Conservation (phyloP, 2,888 invertebrate genomes). For the Brenthis ino region DNA sequence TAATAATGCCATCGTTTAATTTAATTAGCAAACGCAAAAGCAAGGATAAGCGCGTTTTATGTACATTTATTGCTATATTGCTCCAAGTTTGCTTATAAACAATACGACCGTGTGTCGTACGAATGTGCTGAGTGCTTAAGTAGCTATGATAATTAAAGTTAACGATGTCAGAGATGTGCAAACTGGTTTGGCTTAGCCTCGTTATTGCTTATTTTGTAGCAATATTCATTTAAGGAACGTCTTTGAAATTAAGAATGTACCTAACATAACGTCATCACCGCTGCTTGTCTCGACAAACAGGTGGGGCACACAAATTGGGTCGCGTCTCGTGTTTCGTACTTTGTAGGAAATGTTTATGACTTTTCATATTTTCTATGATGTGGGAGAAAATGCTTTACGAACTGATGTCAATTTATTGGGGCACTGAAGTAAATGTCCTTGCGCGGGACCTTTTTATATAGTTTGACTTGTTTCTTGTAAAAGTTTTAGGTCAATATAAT, state of each 20-base stretch:
- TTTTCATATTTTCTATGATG: constrained; percentile 36
- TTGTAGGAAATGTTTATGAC: constrained; percentile 30
- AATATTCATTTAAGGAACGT: constrained; percentile 66
- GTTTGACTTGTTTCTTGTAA: neutral
- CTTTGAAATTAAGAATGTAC: constrained; percentile 69
- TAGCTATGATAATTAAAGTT: constrained; percentile 73
- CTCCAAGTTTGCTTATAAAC: constrained; percentile 26
- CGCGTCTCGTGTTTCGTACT: constrained; percentile 30
- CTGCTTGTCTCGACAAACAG: constrained; percentile 45
- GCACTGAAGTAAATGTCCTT: constrained; percentile 5
- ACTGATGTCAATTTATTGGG: constrained; percentile 18
- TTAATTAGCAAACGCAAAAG: constrained; percentile 14
- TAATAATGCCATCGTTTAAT: constrained; percentile 4
- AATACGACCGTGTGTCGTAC: constrained; percentile 23
- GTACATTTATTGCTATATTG: constrained; percentile 14
- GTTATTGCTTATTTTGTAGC: constrained; percentile 72
- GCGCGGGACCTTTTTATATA: neutral
- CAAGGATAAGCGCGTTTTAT: constrained; percentile 12
- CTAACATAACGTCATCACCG: constrained; percentile 43
- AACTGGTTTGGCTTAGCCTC: constrained; percentile 68
- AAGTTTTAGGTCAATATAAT: neutral
- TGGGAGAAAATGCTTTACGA: constrained; percentile 25
- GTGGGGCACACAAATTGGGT: constrained; percentile 40
- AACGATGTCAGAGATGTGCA: constrained; percentile 71
- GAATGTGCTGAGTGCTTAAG: constrained; percentile 34